Evolutionary conservation across 30 jellyfish, hydroid and myxozoan species (phyloP), one percentile per base, ranked within the genome.

Genomic region (Nemopilema nomurai): DNA sequence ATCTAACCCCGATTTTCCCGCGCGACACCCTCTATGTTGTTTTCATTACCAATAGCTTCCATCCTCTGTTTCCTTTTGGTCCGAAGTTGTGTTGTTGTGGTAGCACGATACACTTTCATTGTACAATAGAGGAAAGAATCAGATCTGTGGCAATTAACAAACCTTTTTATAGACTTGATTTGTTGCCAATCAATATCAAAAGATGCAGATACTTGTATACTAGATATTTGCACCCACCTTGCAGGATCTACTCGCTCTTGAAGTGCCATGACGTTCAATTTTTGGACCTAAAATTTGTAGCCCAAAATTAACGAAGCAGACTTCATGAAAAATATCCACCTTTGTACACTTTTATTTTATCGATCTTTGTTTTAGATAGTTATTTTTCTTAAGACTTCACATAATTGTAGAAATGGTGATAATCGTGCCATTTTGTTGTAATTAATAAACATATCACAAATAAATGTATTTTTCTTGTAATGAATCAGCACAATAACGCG

Each of bases 391-490:
- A 25, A 73, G 83, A 73, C 83, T 73, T 16, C 18, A 25, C n/a
- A 73, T 73, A 41, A 41, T 41, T 41, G 83, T 73, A 73, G 83
- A 73, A 21, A 20, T 31, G 83, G 70, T 66, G 31, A 20, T 73
- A 32, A 18, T 31, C 51, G 22, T 66, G 69, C 69, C 83, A 31
- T 32, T 49, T 80, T 79, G 89, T 80, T 80, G 81, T 80, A 80
- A 80, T 80, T 80, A 80, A 49, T 32, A 80, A 67, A 32, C 89
- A 80, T 80, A 80, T 26, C 89, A 80, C 89, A 80, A 80, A 80
- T 80, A 80, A 80, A 80, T 80, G 89, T 80, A 80, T 80, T 80
- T 71, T 80, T 80, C 89, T 64, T 80, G 89, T 80, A 80, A 80
- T 71, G 89, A 63, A 68, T 67, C 89, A 28, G 89, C 89, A 80